Conservation (phyloP, 1,140 invertebrate species). For the Drosophila lini region DNA sequence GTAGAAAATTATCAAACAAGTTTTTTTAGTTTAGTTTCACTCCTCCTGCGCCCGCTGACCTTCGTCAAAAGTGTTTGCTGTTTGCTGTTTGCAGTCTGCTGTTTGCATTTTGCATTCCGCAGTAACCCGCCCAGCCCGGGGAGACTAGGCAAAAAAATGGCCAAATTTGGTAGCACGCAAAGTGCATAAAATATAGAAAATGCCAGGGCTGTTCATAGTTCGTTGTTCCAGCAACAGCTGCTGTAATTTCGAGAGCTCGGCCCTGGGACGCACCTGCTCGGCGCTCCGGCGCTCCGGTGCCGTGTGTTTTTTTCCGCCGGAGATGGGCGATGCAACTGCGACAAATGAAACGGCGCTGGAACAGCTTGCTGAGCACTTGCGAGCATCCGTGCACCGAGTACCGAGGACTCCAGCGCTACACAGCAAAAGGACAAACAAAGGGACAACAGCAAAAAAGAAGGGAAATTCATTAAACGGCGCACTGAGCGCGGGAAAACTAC, state of each 20-base stretch:
- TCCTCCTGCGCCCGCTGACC: slow-evolving; percentile 49
- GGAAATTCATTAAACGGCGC: slow-evolving; percentile 72
- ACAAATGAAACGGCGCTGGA: slow-evolving; percentile 37
- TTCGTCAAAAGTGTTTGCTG: slow-evolving; percentile 48
- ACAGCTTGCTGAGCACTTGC: slow-evolving; percentile 56
- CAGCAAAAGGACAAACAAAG: slow-evolving; percentile 12
- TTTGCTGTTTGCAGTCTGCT: slow-evolving; percentile 19
- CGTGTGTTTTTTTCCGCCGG: slow-evolving; percentile 18
- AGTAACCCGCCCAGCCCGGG: slow-evolving; percentile 3
- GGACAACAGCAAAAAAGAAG: slow-evolving; percentile 31
- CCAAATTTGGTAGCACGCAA: slow-evolving; percentile 75
- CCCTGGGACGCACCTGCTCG: slow-evolving; percentile 51
- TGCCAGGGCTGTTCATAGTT: slow-evolving; percentile 29
- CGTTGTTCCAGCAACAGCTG: slow-evolving; percentile 31
- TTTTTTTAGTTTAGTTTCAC: slow-evolving; percentile 48
- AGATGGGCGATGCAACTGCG: slow-evolving; percentile 32
- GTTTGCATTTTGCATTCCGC: slow-evolving; percentile 12
- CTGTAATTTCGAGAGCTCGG: slow-evolving; percentile 51
- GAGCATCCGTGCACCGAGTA: slow-evolving; percentile 4
- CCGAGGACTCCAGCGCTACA: not conserved
- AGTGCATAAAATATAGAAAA: slow-evolving; percentile 79
- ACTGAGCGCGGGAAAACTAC: slow-evolving; percentile 49
- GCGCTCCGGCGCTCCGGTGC: not conserved
- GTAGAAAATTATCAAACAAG: slow-evolving; percentile 78
- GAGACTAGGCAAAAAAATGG: slow-evolving; percentile 42